phyloP scores from a whole-genome alignment of 2,888 invertebrate genomes.

The Caenorhabditis sp. region DNA sequence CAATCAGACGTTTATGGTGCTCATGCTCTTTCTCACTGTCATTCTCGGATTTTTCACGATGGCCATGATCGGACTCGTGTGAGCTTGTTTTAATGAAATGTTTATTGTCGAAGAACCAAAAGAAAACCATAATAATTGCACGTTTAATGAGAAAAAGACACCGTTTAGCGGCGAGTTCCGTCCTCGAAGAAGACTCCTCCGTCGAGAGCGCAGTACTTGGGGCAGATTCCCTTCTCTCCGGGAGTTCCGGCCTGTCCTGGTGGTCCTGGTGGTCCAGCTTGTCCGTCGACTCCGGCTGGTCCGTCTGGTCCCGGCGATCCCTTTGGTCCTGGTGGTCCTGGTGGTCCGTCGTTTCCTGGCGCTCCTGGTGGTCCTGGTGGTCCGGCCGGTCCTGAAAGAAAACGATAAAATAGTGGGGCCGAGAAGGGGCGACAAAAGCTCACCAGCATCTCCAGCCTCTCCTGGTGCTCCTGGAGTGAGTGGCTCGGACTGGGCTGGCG shows the following conservation, averaged over 20 bases:
- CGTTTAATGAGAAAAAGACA: constrained; percentile 54
- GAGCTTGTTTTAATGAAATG: constrained; percentile 1
- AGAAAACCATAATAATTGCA: constrained; percentile 51
- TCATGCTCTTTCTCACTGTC: constrained; percentile 6
- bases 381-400: constrained; percentile 65
- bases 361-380: constrained; percentile 71
- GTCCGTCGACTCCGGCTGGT: constrained; percentile 68
- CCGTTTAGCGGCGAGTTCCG: constrained; percentile 70
- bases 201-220: constrained; percentile 67
- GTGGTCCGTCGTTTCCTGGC: constrained; percentile 73
- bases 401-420: neutral
- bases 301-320: constrained; percentile 60
- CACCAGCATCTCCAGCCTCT: constrained; percentile 67
- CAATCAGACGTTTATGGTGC: constrained; percentile 1
- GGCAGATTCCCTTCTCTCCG: constrained; percentile 73
- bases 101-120: constrained; percentile 23
- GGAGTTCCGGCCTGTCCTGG: constrained; percentile 68
- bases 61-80: constrained; percentile 34
- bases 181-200: constrained; percentile 76
- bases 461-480: constrained; percentile 74
- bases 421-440: neutral
- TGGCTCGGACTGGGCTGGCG: constrained; percentile 68
- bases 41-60: too few species aligned
- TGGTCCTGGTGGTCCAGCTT: constrained; percentile 71
- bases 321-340: constrained; percentile 68